Base-by-base conservation (phyloP, 1,140 invertebrate genomes). In the Sarcophaga bullata region DNA sequence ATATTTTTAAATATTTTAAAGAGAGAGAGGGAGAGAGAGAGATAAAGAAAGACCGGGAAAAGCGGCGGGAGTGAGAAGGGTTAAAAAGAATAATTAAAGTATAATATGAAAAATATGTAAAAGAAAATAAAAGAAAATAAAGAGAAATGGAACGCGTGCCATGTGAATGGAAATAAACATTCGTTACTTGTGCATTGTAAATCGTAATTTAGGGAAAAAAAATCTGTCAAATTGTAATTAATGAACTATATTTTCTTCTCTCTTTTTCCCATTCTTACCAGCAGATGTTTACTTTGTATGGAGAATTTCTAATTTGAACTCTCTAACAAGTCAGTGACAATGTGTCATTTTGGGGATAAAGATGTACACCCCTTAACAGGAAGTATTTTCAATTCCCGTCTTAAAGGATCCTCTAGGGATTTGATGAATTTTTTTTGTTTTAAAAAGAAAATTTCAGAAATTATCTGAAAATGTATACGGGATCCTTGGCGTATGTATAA, bases 181-280 rank as follows among this genome's bases (percentile, higher is more conserved):
- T 13, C 15, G 50, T 52, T 52, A 10, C 13, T 52, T 52, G 50
- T 52, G 1, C 8, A 52, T 10, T 10, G 8, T 19, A 50, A 50
- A 50, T 49, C 47, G 49, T 25, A 78, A 78, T 78, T 78, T 73
- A 52, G 9, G 25, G 17, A 52, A 78, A 37, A 37, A 37, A 37
- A 37, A 50, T 50, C 75, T 78, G 75, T 78, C 75, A 78, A 78
- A 78, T 50, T 17, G 50, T 78, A 78, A 78, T 78, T 78, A 78
- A 78, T 78, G 75, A 48, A 78, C 50, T 10, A 52, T 78, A 68
- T 17, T 19, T 68, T n/a, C 10, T 68, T 25, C 62, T n/a, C 0
- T 58, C 6, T 7, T 37, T 58, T 4, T n/a, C 50, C 10, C 17
- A 19, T 1, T 19, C n/a, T 68, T 68, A 0, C 58, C 6, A 68